These are phyloP conservation scores for Poeciliopsis gracilis DNA, from an alignment of 2,797 vertebrate species.

Conservation along the genomic window DNA sequence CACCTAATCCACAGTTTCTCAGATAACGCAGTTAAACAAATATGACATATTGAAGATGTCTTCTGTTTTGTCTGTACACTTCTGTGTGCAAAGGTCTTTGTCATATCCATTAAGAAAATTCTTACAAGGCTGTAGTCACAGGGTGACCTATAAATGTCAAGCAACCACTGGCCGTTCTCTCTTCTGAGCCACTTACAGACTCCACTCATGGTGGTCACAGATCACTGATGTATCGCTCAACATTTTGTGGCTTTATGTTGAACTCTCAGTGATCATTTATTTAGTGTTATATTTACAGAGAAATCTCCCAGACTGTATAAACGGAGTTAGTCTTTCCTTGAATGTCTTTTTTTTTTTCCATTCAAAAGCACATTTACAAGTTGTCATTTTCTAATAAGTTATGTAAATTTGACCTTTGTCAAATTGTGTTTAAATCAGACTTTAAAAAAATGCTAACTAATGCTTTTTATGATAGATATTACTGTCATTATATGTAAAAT, in stretches of 20 bases:
- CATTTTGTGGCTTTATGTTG: constrained; percentile 6
- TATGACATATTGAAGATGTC: constrained; percentile 8
- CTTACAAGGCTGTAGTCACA: constrained; percentile 44
- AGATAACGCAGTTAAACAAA: not conserved
- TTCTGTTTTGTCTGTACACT: constrained; percentile 10
- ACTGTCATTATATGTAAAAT: not conserved
- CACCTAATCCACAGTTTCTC: constrained; percentile 2
- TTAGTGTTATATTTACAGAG: constrained; percentile 6
- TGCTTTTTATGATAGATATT: not conserved
- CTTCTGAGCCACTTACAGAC: constrained; percentile 36
- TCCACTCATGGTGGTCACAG: constrained; percentile 23
- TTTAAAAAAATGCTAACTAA: not conserved
- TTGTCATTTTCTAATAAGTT: constrained; percentile 5
- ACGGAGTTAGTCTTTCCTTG: constrained; percentile 12
- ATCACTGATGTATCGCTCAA: constrained; percentile 11
- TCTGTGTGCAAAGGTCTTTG: constrained; percentile 20
- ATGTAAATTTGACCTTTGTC: not conserved
- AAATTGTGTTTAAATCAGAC: not conserved
- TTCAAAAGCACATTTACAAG: constrained; percentile 7
- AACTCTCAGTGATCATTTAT: constrained; percentile 10
- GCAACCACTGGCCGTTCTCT: constrained; percentile 35
- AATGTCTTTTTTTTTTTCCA: constrained; percentile 4
- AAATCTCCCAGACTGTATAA: constrained; percentile 30
- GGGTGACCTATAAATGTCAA: constrained; percentile 68
- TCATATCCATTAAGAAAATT: constrained; percentile 40